phyloP scores from a whole-genome alignment of 1,140 invertebrate genomes.

The Lepidostoma basale region DNA sequence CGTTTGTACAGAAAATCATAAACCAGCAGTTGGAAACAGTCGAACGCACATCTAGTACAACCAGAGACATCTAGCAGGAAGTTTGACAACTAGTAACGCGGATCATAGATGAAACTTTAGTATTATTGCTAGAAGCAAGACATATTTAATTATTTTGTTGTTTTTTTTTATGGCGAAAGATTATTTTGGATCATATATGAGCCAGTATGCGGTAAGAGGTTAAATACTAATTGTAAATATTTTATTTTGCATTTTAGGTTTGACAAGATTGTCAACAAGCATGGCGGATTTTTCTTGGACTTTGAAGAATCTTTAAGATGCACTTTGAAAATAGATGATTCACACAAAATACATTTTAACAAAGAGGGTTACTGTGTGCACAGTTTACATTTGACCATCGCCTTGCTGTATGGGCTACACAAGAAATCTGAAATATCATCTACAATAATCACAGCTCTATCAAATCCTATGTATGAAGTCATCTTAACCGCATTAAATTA shows the following conservation, averaged over 20 bases:
- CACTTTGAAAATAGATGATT: constrained; percentile 7
- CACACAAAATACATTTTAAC: constrained; percentile 14
- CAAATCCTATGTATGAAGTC: constrained; percentile 26
- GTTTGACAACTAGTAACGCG: too few relatives aligned
- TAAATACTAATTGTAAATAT: not conserved
- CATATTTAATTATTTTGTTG: too few relatives aligned
- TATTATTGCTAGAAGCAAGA: too few relatives aligned
- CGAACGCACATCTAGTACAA: too few relatives aligned
- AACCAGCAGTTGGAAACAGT: too few relatives aligned
- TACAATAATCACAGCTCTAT: constrained; percentile 14
- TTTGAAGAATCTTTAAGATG: not conserved
- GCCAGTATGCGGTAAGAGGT: too few relatives aligned
- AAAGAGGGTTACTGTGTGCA: constrained; percentile 31
- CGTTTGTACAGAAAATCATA: too few relatives aligned
- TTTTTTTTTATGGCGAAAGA: too few relatives aligned
- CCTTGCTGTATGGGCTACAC: constrained; percentile 6
- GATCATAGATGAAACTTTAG: too few relatives aligned
- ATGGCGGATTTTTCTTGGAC: constrained; percentile 5
- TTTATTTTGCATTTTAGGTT: constrained; percentile 19
- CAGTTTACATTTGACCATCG: constrained; percentile 30
- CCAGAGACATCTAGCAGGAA: too few relatives aligned
- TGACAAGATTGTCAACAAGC: not conserved
- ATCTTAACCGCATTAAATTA: constrained; percentile 20
- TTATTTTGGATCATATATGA: too few relatives aligned
- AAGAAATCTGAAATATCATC: constrained; percentile 3